Evolutionary conservation across 2,888 invertebrate species (phyloP), one percentile per base, ranked within the genome.

Genomic region (Troglohyphantes excavatus): DNA sequence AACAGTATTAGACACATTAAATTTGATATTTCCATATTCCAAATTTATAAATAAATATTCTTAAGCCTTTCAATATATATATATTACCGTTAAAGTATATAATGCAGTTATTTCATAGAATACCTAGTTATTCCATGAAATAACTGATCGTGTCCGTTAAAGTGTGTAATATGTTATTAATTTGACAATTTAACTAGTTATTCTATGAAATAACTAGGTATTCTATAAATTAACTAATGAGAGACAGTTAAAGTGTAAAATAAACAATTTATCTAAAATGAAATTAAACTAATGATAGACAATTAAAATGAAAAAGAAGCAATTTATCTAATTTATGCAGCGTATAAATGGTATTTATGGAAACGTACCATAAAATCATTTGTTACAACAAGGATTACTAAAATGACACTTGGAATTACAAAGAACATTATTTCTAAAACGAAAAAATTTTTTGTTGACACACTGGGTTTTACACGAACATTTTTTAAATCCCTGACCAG

Each of bases 101-200:
- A 81, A 68, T 68, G 68, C 76, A 61, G 76, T 76, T 76, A 76
- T 76, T 76, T 76, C 21, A 76, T 76, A 76, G 76, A 76, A 76
- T 63, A 76, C 76, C 76, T 76, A 76, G 61, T 85, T 85, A 85
- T 85, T 85, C 76, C 67, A 85, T 75, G 75, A 67, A 85, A 85
- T 85, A 85, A 85, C 84, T 85, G 84, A 85, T 85, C 84, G 73
- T 73, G 83, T 83, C 83, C 72, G 83, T 83, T 83, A 83, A 83
- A 83, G 73, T 73, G 73, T 83, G 72, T 82, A 82, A 82, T 82
- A 82, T 82, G 72, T 82, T 82, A 82, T 29, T 82, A 72, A 82
- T 82, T 72, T 82, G 82, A 68, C 68, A 81, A 67, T 81, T 68
- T 82, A 73, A 67, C 67, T n/a, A n/a, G n/a, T n/a, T n/a, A n/a